Evolutionary conservation across 2,888 invertebrate species (phyloP), one percentile per base, ranked within the genome.

Genomic region (Acheta domesticus): DNA sequence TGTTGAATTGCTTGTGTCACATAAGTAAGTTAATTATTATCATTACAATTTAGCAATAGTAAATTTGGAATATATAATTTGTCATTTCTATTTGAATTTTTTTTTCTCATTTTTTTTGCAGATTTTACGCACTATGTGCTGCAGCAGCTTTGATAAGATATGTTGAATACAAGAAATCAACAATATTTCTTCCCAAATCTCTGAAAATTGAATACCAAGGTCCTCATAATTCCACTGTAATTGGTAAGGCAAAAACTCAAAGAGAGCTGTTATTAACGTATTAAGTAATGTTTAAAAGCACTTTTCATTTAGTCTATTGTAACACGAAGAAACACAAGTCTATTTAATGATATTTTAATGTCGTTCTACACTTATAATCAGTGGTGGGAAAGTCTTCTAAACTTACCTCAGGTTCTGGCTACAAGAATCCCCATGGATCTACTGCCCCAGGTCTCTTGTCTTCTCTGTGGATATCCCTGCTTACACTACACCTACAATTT

Each of bases 131-230:
- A 19, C 86, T 97, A 79, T 92, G 96, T 14, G 93, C 97, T 1
- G 92, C 92, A n/a, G 91, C 94, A 20, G 97, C 96, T 5, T 89
- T 97, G 4, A 85, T 97, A 8, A 94, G 93, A 84, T 97, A 96
- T 86, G 90, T 96, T 1, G 96, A 97, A 86, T 92, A 91, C 83
- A 91, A 92, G 80, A 92, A 95, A 84, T 93, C 92, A 82, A 88
- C 94, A 21, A 89, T 92, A 21, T 96, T 94, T 86, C 91, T 93
- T 0, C 90, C 91, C 78, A 91, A 91, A 84, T 93, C 96, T 0
- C 87, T 98, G 81, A 93, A 93, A 87, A 90, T 97, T 50, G 92
- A 93, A 83, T 97, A 94, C 85, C 92, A 93, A 86, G 93, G 93
- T 20, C 92, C 95, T 19, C 93, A 95, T 86, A 91, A 94, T 80